Percentiles rank a stretch among this genome's conserved stretches.
Evolutionary conservation across 1,140 invertebrate genomes (phyloP).

Genomic region (Battus philenor): DNA sequence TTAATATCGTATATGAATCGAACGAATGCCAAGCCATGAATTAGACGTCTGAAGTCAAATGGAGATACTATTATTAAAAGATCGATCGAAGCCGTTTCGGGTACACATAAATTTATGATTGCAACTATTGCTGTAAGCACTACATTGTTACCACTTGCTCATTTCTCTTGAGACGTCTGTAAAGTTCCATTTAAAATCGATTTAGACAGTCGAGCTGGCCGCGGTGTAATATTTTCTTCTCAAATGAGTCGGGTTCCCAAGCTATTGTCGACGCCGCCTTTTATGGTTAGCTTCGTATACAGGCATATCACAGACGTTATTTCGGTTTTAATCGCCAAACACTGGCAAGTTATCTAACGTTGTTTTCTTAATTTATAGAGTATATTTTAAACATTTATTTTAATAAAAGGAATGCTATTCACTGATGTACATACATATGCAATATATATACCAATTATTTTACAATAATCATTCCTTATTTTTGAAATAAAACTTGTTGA

Average conservation of each 20-base stretch:
- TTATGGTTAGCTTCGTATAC: conserved; percentile 50
- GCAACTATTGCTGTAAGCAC: neutral
- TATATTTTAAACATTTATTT: no score
- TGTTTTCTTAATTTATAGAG: neutral
- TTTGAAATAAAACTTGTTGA: no score
- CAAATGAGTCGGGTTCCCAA: conserved; percentile 72
- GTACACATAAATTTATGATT: no score
- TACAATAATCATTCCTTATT: no score
- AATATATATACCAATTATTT: no score
- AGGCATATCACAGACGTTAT: conserved; percentile 53
- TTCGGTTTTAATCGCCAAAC: conserved; percentile 31
- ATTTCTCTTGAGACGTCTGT: conserved; percentile 33
- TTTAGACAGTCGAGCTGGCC: conserved; percentile 39
- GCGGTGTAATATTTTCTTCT: conserved; percentile 60
- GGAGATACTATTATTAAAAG: no score
- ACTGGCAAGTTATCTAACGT: neutral
- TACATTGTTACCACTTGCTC: conserved; percentile 17
- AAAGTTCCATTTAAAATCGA: conserved; percentile 55
- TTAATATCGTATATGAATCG: no score
- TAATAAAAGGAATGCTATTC: no score
- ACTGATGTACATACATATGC: no score
- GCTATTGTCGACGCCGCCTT: conserved; percentile 64
- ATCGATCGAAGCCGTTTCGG: no score
- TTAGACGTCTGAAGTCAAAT: no score
- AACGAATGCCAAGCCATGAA: no score